These are phyloP conservation scores for Drosophila santomea DNA, from an alignment of 1,140 invertebrate genomes.

Conservation along the genomic window DNA sequence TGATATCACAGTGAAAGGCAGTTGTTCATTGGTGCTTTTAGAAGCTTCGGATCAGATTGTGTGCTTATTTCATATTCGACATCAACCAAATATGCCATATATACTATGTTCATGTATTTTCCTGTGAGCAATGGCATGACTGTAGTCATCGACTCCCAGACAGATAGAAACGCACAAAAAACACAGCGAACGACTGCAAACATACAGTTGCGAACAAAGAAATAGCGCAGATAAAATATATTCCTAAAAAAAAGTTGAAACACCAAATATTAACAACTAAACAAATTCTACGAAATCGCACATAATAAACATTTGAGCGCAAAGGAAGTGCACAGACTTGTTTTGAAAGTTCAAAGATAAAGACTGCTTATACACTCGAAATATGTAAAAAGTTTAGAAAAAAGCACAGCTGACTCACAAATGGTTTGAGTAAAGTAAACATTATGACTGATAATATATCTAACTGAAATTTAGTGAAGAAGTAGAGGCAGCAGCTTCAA, in stretches of 20 bases:
- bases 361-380: not conserved
- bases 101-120: not conserved
- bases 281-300: slow-evolving; percentile 6
- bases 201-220: slow-evolving; percentile 2
- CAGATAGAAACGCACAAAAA: slow-evolving; percentile 8
- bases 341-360: not conserved
- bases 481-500: not conserved
- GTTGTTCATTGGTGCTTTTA: not conserved
- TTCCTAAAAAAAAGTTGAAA: not conserved
- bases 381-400: not conserved
- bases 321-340: slow-evolving; percentile 4
- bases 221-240: not conserved
- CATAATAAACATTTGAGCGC: slow-evolving; percentile 5
- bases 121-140: slow-evolving; percentile 6
- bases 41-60: not conserved
- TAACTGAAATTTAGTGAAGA: not conserved
- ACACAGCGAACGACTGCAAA: slow-evolving; percentile 2
- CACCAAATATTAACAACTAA: no score
- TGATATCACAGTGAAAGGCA: no score
- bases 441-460: no score
- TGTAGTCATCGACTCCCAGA: not conserved
- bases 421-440: not conserved
- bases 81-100: no score
- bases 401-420: no score
- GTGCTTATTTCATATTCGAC: not conserved